Base-by-base conservation (phyloP, 2,797 vertebrate genomes). In the Sebastes matsubarae region DNA sequence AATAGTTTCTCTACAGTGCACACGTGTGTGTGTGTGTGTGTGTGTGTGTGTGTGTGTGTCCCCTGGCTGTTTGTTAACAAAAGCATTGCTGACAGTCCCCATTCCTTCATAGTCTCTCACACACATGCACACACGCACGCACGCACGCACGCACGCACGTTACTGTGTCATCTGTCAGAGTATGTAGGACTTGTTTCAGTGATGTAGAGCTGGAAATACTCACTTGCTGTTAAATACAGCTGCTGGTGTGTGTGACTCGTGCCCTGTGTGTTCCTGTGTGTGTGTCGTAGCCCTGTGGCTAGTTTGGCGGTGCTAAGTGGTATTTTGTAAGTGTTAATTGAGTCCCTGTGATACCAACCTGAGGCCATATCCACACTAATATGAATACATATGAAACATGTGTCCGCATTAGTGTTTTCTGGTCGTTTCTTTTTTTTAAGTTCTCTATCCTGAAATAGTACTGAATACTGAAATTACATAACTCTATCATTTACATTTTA, bases 291-390 rank as follows among this genome's bases (percentile, higher is more conserved):
- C 72, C 85, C 78, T 67, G 66, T 69, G 75, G 83, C 67, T 69
- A 60, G 13, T 68, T 78, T 63, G 24, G 32, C 38, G 3, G 75
- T 79, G 79, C 59, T 88, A 91, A 90, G 55, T 85, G 83, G 59
- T 82, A 52, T 76, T 85, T 86, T 79, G 12, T 29, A 50, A 42
- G 83, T 82, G 83, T 74, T 89, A 88, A 91, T 81, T 86, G 79
- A 79, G 57, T 66, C 59, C 71, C 29, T 52, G 59, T 75, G 74
- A 81, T 72, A 70, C 73, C 59, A 72, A 34, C 72, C 54, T 29
- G 16, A 85, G 73, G 78, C 16, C 18, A 68, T 20, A 42, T 34
- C 8, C 6, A 50, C 24, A 12, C 12, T 78, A 11, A 80, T 42
- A 75, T 59, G 25, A 74, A 36, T 5, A 38, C 18, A 42, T 54